Evolutionary conservation across 1,140 invertebrate species (phyloP).

Genomic region (Drosophila sechellia): DNA sequence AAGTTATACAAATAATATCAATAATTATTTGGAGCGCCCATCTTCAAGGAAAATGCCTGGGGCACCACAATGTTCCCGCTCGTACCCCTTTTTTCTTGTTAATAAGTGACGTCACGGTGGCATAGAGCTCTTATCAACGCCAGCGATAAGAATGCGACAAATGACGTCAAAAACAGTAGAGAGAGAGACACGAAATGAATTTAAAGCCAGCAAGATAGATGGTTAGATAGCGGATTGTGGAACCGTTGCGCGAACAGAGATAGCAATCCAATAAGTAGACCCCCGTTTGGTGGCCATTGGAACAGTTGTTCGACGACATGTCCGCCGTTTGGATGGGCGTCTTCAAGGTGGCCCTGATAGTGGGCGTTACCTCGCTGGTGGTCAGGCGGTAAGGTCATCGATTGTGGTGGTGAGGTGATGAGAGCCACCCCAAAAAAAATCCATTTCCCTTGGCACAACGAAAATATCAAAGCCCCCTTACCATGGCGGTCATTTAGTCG

Average conservation of each 20-base stretch:
- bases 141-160: slow-evolving; percentile 47
- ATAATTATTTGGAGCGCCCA: neutral
- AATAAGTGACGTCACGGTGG: slow-evolving; percentile 16
- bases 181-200: slow-evolving; percentile 13
- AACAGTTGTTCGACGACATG: slow-evolving; percentile 77
- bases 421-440: neutral
- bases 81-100: neutral
- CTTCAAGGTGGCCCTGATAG: slow-evolving; percentile 86
- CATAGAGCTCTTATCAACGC: neutral
- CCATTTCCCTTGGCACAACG: neutral
- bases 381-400: slow-evolving; percentile 85
- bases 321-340: slow-evolving; percentile 86
- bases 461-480: neutral
- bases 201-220: slow-evolving; percentile 11
- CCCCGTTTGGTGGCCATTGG: neutral
- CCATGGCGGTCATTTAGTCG: neutral
- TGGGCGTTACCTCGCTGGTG: slow-evolving; percentile 86
- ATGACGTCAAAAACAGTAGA: slow-evolving; percentile 31
- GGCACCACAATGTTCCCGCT: neutral
- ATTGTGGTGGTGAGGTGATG: slow-evolving; percentile 3
- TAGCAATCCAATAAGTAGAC: slow-evolving; percentile 28
- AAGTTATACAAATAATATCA: slow-evolving; percentile 3
- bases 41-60: neutral
- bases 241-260: neutral
- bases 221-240: neutral